Evolutionary conservation across 2,888 invertebrate species (phyloP).

Genomic region (Unio delphinus): DNA sequence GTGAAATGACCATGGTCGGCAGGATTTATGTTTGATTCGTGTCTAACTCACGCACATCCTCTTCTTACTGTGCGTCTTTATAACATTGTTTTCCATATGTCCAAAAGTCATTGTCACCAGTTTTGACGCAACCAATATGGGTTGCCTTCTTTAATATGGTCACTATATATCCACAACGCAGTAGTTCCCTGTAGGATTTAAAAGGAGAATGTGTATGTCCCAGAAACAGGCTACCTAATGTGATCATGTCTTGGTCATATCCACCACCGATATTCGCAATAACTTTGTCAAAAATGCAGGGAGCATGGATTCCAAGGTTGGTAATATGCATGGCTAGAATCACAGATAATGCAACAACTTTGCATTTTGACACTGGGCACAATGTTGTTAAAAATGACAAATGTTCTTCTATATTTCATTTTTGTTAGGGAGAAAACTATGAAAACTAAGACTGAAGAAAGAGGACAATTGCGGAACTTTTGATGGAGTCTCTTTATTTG

Average conservation of each 20-base stretch:
- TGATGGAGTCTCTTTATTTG: no score
- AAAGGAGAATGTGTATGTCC: conserved; percentile 18
- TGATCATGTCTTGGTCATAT: conserved; percentile 12
- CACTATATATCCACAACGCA: conserved; percentile 7
- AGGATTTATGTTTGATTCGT: conserved; percentile 3
- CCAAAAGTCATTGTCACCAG: conserved; percentile 11
- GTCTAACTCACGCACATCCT: conserved; percentile 16
- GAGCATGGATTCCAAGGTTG: conserved; percentile 7
- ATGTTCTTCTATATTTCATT: no score
- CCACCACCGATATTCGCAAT: conserved; percentile 13
- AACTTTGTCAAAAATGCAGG: conserved; percentile 14
- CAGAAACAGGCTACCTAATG: conserved; percentile 15
- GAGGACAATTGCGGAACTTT: not conserved
- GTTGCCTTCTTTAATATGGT: conserved; percentile 11
- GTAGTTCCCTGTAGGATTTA: conserved; percentile 15
- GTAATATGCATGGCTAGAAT: conserved; percentile 11
- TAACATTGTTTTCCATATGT: conserved; percentile 12
- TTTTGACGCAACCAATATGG: conserved; percentile 13
- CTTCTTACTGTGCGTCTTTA: conserved; percentile 10
- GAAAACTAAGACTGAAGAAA: not conserved
- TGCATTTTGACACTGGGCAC: conserved; percentile 11
- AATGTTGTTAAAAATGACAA: conserved; percentile 5
- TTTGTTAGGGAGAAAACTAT: not conserved
- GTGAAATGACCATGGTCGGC: conserved; percentile 8
- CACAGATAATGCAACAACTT: conserved; percentile 14